phyloP scores from a whole-genome alignment of 2,113 vertebrate species.

The Gracilinanus agilis region DNA sequence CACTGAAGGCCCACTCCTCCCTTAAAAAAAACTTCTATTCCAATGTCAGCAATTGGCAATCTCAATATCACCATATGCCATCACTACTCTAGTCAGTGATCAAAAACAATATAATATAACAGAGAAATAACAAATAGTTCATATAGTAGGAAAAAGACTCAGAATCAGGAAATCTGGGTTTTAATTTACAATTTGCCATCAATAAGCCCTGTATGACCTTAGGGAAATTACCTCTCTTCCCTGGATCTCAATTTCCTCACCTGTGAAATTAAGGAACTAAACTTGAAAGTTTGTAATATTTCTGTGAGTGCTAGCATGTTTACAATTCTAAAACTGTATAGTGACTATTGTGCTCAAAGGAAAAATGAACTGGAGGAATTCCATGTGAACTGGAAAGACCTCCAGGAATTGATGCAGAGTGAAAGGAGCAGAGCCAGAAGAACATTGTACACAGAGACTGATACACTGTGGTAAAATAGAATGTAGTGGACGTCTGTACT shows the following conservation, averaged over 20 bases:
- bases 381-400: too few species aligned
- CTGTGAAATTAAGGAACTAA: neutral
- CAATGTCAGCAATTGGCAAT: neutral
- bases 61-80: neutral
- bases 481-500: too few species aligned
- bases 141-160: neutral
- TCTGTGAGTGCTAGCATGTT: neutral
- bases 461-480: too few species aligned
- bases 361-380: too few species aligned
- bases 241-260: neutral
- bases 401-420: too few species aligned
- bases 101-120: too few species aligned
- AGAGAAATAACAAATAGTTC: neutral
- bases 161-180: neutral
- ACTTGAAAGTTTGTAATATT: neutral
- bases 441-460: too few species aligned
- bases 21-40: neutral
- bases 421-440: too few species aligned
- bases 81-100: neutral
- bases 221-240: neutral
- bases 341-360: too few species aligned
- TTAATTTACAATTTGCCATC: neutral
- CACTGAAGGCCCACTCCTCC: neutral
- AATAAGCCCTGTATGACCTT: neutral
- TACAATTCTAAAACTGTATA: neutral